Percentiles rank a stretch among this genome's conserved stretches.
These are phyloP conservation scores for Malurus elegans DNA, from an alignment of 2,113 vertebrate genomes.

Conservation along the genomic window DNA sequence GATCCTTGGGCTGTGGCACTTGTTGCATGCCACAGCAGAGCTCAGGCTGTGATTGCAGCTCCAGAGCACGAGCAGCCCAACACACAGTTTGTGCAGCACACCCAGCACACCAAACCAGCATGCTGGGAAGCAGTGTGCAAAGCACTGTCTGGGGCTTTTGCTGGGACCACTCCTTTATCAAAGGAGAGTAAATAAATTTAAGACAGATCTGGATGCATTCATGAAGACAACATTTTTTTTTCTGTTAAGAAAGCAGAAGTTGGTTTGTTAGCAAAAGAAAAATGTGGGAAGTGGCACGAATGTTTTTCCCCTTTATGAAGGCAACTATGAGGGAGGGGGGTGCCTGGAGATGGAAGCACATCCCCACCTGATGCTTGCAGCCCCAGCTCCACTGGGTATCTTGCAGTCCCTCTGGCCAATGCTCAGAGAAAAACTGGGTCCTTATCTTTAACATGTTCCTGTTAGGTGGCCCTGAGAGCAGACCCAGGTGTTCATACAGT, in stretches of 20 bases:
- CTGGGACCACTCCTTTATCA: neutral
- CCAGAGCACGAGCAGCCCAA: neutral
- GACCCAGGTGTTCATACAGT: constrained; percentile 52
- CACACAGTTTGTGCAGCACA: neutral
- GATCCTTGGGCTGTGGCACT: neutral
- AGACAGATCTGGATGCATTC: neutral
- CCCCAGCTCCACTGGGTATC: neutral
- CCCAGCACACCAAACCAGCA: neutral
- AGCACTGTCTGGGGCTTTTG: neutral
- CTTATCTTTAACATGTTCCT: constrained; percentile 26
- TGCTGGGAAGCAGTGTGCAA: neutral
- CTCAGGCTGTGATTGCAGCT: neutral
- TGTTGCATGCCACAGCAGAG: neutral
- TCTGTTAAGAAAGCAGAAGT: neutral
- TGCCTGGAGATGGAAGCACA: neutral
- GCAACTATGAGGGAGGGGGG: neutral
- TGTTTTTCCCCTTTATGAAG: neutral
- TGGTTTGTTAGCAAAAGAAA: constrained; percentile 14
- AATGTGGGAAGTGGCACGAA: neutral
- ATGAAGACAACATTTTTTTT: neutral
- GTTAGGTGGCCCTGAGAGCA: constrained; percentile 2
- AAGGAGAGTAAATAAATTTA: neutral
- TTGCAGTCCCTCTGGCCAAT: neutral
- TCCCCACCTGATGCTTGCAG: neutral
- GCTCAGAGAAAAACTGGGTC: neutral